Evolutionary conservation across 92 coral and sea anemone species (phyloP), one percentile per base, ranked within the genome.

Genomic region (Parazoanthus darwini): DNA sequence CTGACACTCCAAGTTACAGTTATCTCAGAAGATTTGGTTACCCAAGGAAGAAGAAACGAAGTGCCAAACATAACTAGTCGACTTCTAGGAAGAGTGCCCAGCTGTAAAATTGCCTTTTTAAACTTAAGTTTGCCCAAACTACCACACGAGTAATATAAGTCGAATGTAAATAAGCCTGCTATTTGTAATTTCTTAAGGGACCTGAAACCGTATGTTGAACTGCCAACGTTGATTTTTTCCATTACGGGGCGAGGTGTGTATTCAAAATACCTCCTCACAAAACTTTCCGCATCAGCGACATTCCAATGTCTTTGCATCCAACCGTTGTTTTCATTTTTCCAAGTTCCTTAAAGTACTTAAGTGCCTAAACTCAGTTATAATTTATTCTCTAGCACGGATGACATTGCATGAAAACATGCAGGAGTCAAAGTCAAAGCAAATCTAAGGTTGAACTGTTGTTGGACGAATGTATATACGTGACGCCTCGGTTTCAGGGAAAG

Each of bases 11-110:
- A 7, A 88, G 94, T 78, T 93, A 88, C 90, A 93, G 93, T 42
- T 91, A 93, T 70, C 81, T 91, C 33, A 88, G 98, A 25, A 92
- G 98, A 58, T 93, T 93, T 76, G 94, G 98, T 35, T 86, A 87
- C 39, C 94, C 94, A 78, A 89, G 75, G 88, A 82, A 93, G 79
- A 82, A 81, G 77, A 88, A 88, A 83, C 88, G 91, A 23, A 66
- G 85, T 54, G 63, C 79, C 2, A 85, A 9, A 36, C 77, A 88
- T 35, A 38, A 79, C 79, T 42, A 48, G 48, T 9, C 2, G 9
- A 29, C 8, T 84, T 48, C 56, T 38, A 35, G 8, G 72, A 38
- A 38, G 46, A 82, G 29, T 59, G 18, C 56, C 1, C 6, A 71
- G 48, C 78, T 13, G 7, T 14, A 83, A 42, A 39, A 18, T 7